Evolutionary conservation across 1,140 invertebrate genomes (phyloP), one percentile per base, ranked within the genome.

Genomic region (Lepidurus apus): DNA sequence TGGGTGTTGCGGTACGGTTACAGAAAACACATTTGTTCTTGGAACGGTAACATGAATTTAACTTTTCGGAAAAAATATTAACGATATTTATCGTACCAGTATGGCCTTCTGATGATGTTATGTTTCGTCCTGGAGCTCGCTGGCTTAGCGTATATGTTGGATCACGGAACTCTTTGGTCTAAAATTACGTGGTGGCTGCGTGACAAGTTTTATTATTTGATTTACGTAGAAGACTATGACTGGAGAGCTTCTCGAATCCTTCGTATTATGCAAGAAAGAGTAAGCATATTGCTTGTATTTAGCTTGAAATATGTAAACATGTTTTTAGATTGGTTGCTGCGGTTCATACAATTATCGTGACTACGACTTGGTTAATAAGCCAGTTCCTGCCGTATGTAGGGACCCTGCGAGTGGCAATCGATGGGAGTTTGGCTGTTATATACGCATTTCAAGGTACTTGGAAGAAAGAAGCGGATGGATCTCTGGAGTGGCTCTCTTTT

Each of bases 331-430:
- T 81, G 93, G 92, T 42, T 96, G 93, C 83, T 96, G 94, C 80
- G 94, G 94, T 10, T 92, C 93, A 1, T 89, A 91, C 76, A 93
- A 93, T 0, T 90, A 93, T 0, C 89, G 89, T 83, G 94, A 96
- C 84, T 96, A 93, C 86, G 85, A 92, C 75, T 87, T 86, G 42
- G 81, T 93, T 80, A 88, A 89, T 80, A 92, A 94, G 83, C 92
- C 93, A 0, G 82, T 95, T 43, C 93, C 94, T 1, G 88, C 89
- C 11, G 91, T 92, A 77, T 96, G 94, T 81, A 88, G 94, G 8
- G 93, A 95, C 83, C 91, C 92, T 0, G 92, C 95, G 1, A 95
- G 92, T 7, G 94, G 94, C 73, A 95, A 95, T 84, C 92, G 93
- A 10, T 95, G 91, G 85, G 93, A 91, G 84, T 90, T 95, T 81